A percentile compares a stretch with the other conserved stretches of the same genome.
phyloP scores from a whole-genome alignment of 2,888 invertebrate species.

The Nezara viridula region DNA sequence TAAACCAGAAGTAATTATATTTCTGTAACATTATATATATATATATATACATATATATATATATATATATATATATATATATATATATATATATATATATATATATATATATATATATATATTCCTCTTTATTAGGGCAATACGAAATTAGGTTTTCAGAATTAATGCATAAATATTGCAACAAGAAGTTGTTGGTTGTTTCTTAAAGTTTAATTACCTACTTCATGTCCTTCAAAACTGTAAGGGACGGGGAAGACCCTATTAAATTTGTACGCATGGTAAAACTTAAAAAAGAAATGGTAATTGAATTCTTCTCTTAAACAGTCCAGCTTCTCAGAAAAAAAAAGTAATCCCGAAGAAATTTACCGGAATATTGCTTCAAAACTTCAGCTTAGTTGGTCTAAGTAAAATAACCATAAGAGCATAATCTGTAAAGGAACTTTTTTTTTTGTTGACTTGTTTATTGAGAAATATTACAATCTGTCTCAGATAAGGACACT shows the following conservation, averaged over 20 bases:
- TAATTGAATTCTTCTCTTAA: conserved; percentile 15
- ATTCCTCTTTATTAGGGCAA: no score
- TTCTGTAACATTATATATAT: no score
- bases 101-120: no score
- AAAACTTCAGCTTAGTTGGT: background rate
- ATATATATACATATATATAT: no score
- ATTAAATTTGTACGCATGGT: background rate
- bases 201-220: background rate
- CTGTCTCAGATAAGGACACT: no score
- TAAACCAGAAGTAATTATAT: no score
- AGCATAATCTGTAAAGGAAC: background rate
- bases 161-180: background rate
- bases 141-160: no score
- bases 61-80: no score
- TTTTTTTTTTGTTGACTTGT: no score
- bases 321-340: background rate
- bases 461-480: no score
- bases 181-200: background rate
- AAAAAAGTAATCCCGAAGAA: background rate
- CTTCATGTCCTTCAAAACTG: background rate
- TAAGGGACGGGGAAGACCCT: background rate
- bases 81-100: no score
- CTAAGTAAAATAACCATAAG: background rate
- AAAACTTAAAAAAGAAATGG: background rate
- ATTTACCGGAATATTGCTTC: background rate